A percentile compares a stretch with the other conserved stretches of the same genome.
phyloP scores from a whole-genome alignment of 2,797 vertebrate species.

The Coendou prehensilis region DNA sequence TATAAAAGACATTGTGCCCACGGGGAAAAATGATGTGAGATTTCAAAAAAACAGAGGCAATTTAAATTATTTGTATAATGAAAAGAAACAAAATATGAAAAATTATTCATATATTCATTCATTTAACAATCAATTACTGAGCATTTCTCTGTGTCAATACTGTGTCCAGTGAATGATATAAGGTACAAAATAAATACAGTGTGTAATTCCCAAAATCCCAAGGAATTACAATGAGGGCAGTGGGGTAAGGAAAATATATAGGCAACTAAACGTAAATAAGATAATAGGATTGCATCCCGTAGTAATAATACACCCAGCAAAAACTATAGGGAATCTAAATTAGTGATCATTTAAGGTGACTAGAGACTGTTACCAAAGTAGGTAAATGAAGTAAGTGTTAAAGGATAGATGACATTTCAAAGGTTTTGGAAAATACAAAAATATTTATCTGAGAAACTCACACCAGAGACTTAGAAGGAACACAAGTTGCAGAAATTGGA shows the following conservation, averaged over 20 bases:
- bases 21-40: background rate
- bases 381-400: background rate
- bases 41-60: conserved; percentile 33
- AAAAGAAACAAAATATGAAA: background rate
- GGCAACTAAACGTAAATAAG: background rate
- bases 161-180: background rate
- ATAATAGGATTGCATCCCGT: background rate
- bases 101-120: background rate
- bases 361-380: background rate
- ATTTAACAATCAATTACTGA: background rate
- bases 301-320: background rate
- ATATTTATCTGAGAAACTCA: background rate
- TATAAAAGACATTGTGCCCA: background rate
- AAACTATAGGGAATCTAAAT: background rate
- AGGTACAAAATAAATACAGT: background rate
- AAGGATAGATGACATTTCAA: conserved; percentile 11
- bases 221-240: background rate
- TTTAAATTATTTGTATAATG: background rate
- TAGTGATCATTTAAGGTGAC: background rate
- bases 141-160: background rate
- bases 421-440: background rate
- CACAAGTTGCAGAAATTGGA: background rate
- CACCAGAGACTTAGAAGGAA: background rate
- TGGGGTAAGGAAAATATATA: background rate
- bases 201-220: background rate